A percentile compares a stretch with the other conserved stretches of the same genome.
Evolutionary conservation across 2,888 invertebrate species (phyloP).

Genomic region (Perdita meconis): DNA sequence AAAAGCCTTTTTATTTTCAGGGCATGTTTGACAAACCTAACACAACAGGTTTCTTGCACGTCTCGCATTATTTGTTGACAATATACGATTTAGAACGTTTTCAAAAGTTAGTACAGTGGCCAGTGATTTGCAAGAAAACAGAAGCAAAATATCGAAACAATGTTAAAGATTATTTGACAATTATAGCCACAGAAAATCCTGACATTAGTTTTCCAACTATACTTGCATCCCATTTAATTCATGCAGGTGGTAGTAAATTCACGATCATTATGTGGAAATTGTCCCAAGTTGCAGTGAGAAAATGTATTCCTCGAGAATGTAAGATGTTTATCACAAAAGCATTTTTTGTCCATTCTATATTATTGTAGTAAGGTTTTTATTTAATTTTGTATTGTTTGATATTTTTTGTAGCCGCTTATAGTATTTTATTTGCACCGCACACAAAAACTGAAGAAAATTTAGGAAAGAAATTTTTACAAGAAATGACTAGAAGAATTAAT

Average conservation of each 20-base stretch:
- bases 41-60: conserved; percentile 78
- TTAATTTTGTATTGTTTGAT: conserved; percentile 3
- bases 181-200: conserved; percentile 75
- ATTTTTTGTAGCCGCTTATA: conserved; percentile 48
- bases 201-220: conserved; percentile 79
- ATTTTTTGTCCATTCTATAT: conserved; percentile 1
- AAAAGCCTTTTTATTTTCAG: conserved; percentile 63
- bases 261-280: conserved; percentile 80
- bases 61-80: conserved; percentile 77
- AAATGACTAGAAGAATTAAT: conserved; percentile 21
- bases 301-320: conserved; percentile 74
- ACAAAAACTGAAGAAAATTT: conserved; percentile 63
- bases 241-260: conserved; percentile 80
- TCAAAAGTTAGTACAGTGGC: conserved; percentile 78
- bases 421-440: conserved; percentile 68
- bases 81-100: conserved; percentile 76
- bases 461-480: conserved; percentile 61
- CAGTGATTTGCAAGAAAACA: conserved; percentile 78
- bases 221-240: conserved; percentile 77
- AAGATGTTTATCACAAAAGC: conserved; percentile 36
- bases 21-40: conserved; percentile 83
- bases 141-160: conserved; percentile 79
- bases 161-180: conserved; percentile 75
- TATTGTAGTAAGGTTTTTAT: neutral
- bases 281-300: conserved; percentile 76